These are phyloP conservation scores for Lithodes maja DNA, from an alignment of 2,888 invertebrate genomes.

Conservation along the genomic window DNA sequence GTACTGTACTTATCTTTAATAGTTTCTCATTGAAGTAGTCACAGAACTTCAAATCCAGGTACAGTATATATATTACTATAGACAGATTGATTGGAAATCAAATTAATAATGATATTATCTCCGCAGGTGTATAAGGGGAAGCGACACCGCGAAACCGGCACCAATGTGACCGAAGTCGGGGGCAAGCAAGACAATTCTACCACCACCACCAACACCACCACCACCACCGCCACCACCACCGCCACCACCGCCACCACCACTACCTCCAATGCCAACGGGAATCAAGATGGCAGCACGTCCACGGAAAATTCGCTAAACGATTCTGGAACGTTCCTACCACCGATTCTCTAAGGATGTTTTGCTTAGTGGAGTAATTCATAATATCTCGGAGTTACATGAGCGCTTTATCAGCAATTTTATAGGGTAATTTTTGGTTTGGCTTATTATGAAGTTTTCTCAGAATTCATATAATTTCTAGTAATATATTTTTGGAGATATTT, in stretches of 20 bases:
- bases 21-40: too few relatives aligned
- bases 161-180: conserved; percentile 40
- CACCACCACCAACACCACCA: background rate
- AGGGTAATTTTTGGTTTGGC: too few relatives aligned
- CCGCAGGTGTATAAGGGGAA: conserved; percentile 69
- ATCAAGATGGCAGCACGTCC: conserved; percentile 51
- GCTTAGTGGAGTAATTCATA: background rate
- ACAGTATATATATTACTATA: too few relatives aligned
- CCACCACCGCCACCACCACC: conserved; percentile 24
- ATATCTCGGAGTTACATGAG: too few relatives aligned
- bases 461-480: too few relatives aligned
- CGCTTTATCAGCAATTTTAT: too few relatives aligned
- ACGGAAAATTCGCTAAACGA: conserved; percentile 77
- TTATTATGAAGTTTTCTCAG: too few relatives aligned
- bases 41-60: too few relatives aligned
- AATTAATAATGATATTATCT: background rate
- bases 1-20: too few relatives aligned
- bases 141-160: conserved; percentile 67
- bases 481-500: too few relatives aligned
- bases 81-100: too few relatives aligned
- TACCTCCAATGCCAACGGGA: conserved; percentile 42
- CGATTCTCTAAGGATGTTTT: conserved; percentile 77
- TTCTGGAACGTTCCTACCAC: conserved; percentile 81
- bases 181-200: conserved; percentile 38
- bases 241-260: conserved; percentile 25